Evolutionary conservation across 2,888 invertebrate genomes (phyloP).

Genomic region (Caenorhabditis sp.): DNA sequence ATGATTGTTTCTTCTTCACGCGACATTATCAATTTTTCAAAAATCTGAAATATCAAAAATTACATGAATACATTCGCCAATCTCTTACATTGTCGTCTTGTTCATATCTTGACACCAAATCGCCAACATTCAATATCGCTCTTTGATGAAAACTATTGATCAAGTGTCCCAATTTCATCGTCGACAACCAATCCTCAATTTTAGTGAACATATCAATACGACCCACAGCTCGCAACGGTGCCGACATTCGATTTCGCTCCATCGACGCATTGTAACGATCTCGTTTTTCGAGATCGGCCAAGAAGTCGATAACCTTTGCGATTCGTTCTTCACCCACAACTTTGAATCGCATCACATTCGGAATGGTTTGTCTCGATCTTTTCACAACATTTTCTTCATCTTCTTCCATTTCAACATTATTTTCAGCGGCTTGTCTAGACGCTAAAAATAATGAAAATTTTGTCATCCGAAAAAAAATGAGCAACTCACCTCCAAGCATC

Average conservation of each 20-base stretch:
- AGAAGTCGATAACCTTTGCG: background rate
- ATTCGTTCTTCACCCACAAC: background rate
- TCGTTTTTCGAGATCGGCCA: background rate
- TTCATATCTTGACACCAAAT: conserved; percentile 10
- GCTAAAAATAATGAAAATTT: background rate
- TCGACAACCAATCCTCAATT: conserved; percentile 7
- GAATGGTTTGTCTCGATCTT: background rate
- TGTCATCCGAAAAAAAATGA: background rate
- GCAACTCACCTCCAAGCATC: conserved; percentile 4
- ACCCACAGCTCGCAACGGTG: background rate
- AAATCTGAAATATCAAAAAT: background rate
- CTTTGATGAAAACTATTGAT: background rate
- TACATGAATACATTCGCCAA: background rate
- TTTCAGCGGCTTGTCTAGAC: background rate
- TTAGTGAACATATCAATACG: background rate
- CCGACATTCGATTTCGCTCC: background rate
- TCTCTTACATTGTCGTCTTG: background rate
- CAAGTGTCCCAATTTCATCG: background rate
- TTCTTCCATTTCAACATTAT: conserved; percentile 2
- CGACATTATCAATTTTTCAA: conserved; percentile 12
- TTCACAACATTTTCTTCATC: background rate
- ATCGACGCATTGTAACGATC: background rate
- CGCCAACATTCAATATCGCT: conserved; percentile 1
- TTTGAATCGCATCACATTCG: background rate
- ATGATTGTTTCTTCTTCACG: background rate